Conservation (phyloP, 2,797 vertebrate genomes). For the Lemur catta region DNA sequence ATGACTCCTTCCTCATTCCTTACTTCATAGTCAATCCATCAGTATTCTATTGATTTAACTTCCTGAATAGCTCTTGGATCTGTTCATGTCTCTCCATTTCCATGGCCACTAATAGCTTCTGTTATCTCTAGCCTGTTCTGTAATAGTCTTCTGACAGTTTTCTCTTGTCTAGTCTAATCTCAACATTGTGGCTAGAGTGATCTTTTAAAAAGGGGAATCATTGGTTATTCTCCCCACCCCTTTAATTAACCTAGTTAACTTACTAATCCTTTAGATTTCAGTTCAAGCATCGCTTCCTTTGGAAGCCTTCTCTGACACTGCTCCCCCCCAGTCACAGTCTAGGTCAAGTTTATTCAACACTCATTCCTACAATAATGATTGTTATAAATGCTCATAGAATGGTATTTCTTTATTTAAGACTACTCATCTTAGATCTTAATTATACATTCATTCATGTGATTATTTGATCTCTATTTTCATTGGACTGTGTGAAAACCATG, state of each 20-base stretch:
- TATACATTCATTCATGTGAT: neutral
- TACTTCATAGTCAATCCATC: neutral
- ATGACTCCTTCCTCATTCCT: neutral
- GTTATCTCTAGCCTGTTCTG: neutral
- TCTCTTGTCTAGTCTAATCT: neutral
- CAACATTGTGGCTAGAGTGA: neutral
- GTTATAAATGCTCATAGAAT: neutral
- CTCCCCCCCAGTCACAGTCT: neutral
- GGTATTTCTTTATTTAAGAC: neutral
- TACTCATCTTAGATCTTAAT: neutral
- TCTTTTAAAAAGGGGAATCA: neutral
- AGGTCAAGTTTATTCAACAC: neutral
- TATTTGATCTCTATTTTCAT: neutral
- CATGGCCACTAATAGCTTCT: neutral
- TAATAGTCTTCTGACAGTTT: neutral
- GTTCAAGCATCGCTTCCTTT: neutral
- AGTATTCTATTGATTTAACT: neutral
- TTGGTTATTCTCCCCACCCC: neutral
- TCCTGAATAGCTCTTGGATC: neutral
- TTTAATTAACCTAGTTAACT: neutral
- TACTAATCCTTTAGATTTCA: neutral
- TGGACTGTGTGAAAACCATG: neutral
- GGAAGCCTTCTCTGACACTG: neutral
- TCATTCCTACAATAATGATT: neutral
- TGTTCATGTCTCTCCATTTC: neutral